These are phyloP conservation scores for Listronotus bonariensis DNA, from an alignment of 1,140 invertebrate species.

Conservation along the genomic window DNA sequence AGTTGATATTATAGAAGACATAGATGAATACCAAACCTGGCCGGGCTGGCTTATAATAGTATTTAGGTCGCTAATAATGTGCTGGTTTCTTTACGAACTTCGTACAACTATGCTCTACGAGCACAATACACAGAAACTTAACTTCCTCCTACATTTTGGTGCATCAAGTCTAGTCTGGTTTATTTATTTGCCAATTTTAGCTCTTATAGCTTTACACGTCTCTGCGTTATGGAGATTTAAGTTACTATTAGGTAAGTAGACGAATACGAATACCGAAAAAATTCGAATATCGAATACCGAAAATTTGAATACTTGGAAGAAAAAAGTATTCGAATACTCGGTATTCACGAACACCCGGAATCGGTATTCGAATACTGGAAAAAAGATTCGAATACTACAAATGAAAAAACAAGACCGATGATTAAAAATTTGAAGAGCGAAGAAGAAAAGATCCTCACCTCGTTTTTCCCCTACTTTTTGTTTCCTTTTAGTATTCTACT, in stretches of 20 bases:
- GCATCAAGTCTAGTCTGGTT: slow-evolving; percentile 98
- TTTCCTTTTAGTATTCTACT: no score
- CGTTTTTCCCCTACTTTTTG: no score
- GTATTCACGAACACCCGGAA: no score
- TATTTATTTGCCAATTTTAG: slow-evolving; percentile 93
- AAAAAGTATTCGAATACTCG: no score
- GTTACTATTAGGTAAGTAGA: slow-evolving; percentile 80
- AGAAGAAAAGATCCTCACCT: no score
- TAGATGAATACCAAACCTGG: slow-evolving; percentile 96
- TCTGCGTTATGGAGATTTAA: slow-evolving; percentile 95
- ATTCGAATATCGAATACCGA: no score
- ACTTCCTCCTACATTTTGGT: slow-evolving; percentile 95
- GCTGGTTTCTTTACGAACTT: slow-evolving; percentile 94
- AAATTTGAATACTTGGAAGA: no score
- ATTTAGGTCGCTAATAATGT: slow-evolving; percentile 86
- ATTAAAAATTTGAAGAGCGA: no score
- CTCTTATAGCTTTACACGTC: slow-evolving; percentile 89
- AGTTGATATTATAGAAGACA: slow-evolving; percentile 94
- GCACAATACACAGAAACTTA: slow-evolving; percentile 86
- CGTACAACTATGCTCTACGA: slow-evolving; percentile 90
- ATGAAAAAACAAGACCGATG: no score
- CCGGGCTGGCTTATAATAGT: slow-evolving; percentile 92
- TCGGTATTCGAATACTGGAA: no score
- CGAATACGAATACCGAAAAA: no score
- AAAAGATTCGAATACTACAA: no score